Percentiles rank a stretch among this genome's conserved stretches.
phyloP scores from a whole-genome alignment of 2,888 invertebrate species.

The Drosophila nr. medialis region DNA sequence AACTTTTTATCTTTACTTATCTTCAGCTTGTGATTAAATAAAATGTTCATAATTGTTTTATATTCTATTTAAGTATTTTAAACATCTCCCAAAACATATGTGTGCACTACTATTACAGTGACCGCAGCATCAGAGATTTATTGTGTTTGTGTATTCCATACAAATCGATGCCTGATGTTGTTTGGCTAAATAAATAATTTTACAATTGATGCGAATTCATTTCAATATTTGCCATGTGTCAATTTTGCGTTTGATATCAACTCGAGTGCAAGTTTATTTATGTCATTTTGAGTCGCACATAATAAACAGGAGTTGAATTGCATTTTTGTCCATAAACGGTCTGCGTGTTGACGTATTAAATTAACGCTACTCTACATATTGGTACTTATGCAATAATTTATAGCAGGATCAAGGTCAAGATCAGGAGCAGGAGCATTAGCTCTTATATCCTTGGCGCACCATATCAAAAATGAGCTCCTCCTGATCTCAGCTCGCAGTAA shows the following conservation, averaged over 20 bases:
- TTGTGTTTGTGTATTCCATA: neutral
- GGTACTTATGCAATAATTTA: conserved; percentile 29
- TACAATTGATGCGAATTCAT: neutral
- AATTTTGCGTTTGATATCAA: conserved; percentile 6
- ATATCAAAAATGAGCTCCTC: neutral
- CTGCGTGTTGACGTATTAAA: conserved; percentile 11
- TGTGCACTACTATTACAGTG: too few relatives aligned
- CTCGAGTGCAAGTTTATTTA: conserved; percentile 14
- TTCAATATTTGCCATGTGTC: neutral
- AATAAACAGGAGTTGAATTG: neutral
- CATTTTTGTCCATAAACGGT: neutral
- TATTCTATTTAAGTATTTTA: too few relatives aligned
- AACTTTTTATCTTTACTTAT: too few relatives aligned
- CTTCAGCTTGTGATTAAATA: too few relatives aligned
- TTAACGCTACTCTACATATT: conserved; percentile 31
- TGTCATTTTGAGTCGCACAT: neutral
- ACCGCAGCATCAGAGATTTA: too few relatives aligned
- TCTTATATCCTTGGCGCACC: conserved; percentile 16
- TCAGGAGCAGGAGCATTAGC: neutral
- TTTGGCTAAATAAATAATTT: neutral
- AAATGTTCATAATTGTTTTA: too few relatives aligned
- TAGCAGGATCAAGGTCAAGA: neutral
- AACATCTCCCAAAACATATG: too few relatives aligned
- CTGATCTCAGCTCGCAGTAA: neutral
- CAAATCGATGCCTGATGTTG: neutral